Conservation (phyloP, 2,113 vertebrate genomes). For the Pseudonaja textilis region DNA sequence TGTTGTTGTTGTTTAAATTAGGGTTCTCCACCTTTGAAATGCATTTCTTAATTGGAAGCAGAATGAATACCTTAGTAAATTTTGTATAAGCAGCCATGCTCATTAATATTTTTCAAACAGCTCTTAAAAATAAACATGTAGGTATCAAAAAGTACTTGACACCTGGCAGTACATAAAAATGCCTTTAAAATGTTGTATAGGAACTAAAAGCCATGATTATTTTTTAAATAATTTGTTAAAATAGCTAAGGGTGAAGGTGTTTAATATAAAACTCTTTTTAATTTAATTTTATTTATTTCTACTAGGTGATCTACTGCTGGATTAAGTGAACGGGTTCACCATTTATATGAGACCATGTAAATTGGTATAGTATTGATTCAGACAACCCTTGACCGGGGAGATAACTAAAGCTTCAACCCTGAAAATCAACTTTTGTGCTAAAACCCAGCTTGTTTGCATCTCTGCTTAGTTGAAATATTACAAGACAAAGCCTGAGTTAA, state of each 20-base stretch:
- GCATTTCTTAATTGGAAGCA: constrained; percentile 51
- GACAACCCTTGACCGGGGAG: constrained; percentile 60
- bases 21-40: constrained; percentile 51
- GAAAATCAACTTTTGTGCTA: constrained; percentile 51
- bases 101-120: constrained; percentile 59
- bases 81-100: constrained; percentile 51
- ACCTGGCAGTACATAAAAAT: constrained; percentile 54
- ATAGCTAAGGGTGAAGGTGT: constrained; percentile 40
- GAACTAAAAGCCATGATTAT: constrained; percentile 49
- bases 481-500: constrained; percentile 49
- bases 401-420: constrained; percentile 48
- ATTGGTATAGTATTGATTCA: constrained; percentile 62
- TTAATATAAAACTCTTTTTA: constrained; percentile 58
- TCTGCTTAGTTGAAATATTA: constrained; percentile 58
- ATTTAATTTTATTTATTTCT: constrained; percentile 35
- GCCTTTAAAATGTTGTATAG: constrained; percentile 44
- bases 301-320: constrained; percentile 55
- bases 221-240: constrained; percentile 62
- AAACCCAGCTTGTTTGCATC: constrained; percentile 43
- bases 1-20: constrained; percentile 31
- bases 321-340: constrained; percentile 62
- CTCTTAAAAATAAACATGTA: constrained; percentile 66
- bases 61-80: constrained; percentile 55
- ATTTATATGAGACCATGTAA: constrained; percentile 59
- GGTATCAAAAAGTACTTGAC: constrained; percentile 61